These are phyloP conservation scores for Tyria jacobaeae DNA, from an alignment of 2,888 invertebrate species.

Conservation along the genomic window DNA sequence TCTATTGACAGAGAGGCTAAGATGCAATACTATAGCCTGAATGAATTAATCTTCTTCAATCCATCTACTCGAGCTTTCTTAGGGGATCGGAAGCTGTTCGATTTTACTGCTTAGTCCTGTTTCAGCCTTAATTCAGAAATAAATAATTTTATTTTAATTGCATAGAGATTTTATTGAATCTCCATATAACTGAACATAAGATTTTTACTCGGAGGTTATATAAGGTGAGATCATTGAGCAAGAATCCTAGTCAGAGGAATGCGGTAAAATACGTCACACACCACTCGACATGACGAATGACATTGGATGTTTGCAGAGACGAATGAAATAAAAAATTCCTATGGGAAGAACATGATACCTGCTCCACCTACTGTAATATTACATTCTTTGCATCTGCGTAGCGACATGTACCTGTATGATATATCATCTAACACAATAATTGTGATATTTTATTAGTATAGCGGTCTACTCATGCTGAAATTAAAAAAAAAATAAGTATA, in stretches of 20 bases:
- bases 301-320: constrained; percentile 35
- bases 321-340: constrained; percentile 50
- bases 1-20: too few relatives aligned
- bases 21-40: too few relatives aligned
- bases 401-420: constrained; percentile 25
- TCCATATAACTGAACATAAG: constrained; percentile 10
- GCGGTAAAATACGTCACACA: constrained; percentile 48
- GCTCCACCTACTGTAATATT: constrained; percentile 38
- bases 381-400: constrained; percentile 36
- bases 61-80: too few relatives aligned
- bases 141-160: too few relatives aligned
- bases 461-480: not conserved
- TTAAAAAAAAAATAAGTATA: not conserved
- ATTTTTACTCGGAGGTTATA: not conserved
- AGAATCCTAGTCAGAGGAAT: constrained; percentile 33
- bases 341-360: constrained; percentile 41
- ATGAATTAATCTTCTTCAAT: too few relatives aligned
- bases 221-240: constrained; percentile 1
- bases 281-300: constrained; percentile 54
- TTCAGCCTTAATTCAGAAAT: too few relatives aligned
- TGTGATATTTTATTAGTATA: constrained; percentile 25
- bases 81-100: too few relatives aligned
- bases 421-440: constrained; percentile 24
- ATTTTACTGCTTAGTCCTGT: too few relatives aligned
- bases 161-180: too few relatives aligned